A percentile compares a stretch with the other conserved stretches of the same genome.
Conservation (phyloP, 2,888 invertebrate species). For the Drosophila lutescens region DNA sequence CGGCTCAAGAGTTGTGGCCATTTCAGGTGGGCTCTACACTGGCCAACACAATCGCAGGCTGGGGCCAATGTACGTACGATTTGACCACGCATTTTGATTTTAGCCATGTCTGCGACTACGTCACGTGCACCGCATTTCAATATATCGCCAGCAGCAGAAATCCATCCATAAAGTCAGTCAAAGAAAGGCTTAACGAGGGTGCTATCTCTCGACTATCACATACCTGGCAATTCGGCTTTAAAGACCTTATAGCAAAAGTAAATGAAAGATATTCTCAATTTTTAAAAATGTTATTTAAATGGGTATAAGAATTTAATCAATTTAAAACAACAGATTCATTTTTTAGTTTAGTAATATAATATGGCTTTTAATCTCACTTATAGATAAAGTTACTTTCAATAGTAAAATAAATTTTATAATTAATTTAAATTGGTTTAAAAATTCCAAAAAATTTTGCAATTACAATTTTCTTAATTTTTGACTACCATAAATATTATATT, state of each 20-base stretch:
- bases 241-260: not conserved
- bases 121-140: conserved; percentile 67
- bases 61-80: conserved; percentile 48
- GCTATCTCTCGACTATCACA: not conserved
- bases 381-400: too few species aligned
- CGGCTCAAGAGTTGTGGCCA: conserved; percentile 65
- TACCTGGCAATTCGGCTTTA: not conserved
- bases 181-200: conserved; percentile 5
- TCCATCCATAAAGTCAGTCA: conserved; percentile 7
- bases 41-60: not conserved
- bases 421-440: too few species aligned
- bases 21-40: conserved; percentile 52
- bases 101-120: conserved; percentile 41
- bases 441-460: too few species aligned
- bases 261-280: not conserved
- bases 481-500: too few species aligned
- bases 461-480: too few species aligned
- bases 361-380: too few species aligned
- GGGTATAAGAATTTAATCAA: too few species aligned
- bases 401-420: too few species aligned
- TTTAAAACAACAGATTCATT: too few species aligned
- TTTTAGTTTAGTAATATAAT: too few species aligned
- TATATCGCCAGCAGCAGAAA: conserved; percentile 12
- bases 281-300: too few species aligned
- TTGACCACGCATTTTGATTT: conserved; percentile 25